Conservation (phyloP, 1,140 invertebrate genomes). For the Holcopasites calliopsidis region DNA sequence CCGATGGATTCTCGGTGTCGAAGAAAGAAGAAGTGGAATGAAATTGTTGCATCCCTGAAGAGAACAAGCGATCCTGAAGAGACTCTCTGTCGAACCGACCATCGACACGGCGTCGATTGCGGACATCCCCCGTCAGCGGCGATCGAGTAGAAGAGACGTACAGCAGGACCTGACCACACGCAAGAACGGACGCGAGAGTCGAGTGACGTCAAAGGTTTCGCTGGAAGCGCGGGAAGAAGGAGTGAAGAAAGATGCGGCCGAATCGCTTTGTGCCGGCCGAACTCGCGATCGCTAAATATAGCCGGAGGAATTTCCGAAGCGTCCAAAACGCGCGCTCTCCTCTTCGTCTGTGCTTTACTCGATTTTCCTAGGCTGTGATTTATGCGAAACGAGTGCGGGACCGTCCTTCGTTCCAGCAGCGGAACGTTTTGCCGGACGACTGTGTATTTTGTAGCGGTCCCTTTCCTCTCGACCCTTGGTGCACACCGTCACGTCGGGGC, state of each 20-base stretch:
- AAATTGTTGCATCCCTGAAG: no score
- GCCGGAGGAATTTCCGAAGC: slow-evolving; percentile 63
- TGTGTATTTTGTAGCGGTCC: no score
- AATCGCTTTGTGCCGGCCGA: slow-evolving; percentile 26
- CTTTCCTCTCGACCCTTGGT: not conserved
- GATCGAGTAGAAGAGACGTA: not conserved
- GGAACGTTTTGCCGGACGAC: no score
- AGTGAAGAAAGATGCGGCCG: not conserved
- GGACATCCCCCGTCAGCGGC: not conserved
- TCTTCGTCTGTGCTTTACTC: slow-evolving; percentile 53
- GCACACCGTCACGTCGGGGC: not conserved
- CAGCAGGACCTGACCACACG: not conserved
- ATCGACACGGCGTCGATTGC: not conserved
- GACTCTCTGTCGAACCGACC: no score
- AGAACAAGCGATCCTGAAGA: no score
- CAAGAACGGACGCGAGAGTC: not conserved
- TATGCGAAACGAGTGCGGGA: slow-evolving; percentile 58
- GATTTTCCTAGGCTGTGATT: slow-evolving; percentile 60
- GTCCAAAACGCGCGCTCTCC: slow-evolving; percentile 35
- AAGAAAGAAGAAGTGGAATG: no score
- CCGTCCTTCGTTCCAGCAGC: not conserved
- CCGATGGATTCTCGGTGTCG: no score
- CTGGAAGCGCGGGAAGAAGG: slow-evolving; percentile 11
- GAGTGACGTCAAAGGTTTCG: not conserved
- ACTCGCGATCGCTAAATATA: slow-evolving; percentile 68